Evolutionary conservation across 2,888 invertebrate genomes (phyloP).

Genomic region (Volucella bombylans): DNA sequence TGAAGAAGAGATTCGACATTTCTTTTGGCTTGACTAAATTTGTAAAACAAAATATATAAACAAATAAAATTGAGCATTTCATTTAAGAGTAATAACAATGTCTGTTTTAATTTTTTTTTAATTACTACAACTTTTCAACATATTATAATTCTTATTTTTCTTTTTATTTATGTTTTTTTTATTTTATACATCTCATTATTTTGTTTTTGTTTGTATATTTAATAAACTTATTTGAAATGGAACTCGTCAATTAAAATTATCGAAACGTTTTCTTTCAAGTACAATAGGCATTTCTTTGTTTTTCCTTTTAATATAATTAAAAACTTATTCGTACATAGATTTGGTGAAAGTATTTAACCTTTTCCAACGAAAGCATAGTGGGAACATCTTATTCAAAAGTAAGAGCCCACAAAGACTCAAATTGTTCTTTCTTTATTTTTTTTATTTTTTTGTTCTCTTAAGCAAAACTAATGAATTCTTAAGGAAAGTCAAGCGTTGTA

Average conservation of each 20-base stretch:
- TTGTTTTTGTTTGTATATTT: conserved; percentile 64
- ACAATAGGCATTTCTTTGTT: conserved; percentile 3
- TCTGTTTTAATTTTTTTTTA: conserved; percentile 35
- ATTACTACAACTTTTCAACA: conserved; percentile 55
- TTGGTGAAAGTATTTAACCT: too few relatives aligned
- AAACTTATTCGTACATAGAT: neutral
- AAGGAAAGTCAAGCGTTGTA: too few relatives aligned
- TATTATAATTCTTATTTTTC: conserved; percentile 60
- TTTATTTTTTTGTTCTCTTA: too few relatives aligned
- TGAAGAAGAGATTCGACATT: conserved; percentile 85
- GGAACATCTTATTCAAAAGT: too few relatives aligned
- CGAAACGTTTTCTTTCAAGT: conserved; percentile 23
- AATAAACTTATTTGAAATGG: conserved; percentile 40
- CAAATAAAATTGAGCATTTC: conserved; percentile 5
- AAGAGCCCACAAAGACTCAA: too few relatives aligned
- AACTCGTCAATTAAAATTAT: conserved; percentile 37
- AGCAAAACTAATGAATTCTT: too few relatives aligned
- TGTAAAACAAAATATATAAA: neutral
- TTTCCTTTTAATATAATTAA: neutral
- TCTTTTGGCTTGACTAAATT: conserved; percentile 77
- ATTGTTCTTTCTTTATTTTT: too few relatives aligned
- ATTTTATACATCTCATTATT: conserved; percentile 78
- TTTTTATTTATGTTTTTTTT: conserved; percentile 74
- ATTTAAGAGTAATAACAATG: conserved; percentile 77
- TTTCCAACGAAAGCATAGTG: too few relatives aligned